These are phyloP conservation scores for Procambarus virginalis DNA, from an alignment of 1,140 invertebrate species.

Conservation along the genomic window DNA sequence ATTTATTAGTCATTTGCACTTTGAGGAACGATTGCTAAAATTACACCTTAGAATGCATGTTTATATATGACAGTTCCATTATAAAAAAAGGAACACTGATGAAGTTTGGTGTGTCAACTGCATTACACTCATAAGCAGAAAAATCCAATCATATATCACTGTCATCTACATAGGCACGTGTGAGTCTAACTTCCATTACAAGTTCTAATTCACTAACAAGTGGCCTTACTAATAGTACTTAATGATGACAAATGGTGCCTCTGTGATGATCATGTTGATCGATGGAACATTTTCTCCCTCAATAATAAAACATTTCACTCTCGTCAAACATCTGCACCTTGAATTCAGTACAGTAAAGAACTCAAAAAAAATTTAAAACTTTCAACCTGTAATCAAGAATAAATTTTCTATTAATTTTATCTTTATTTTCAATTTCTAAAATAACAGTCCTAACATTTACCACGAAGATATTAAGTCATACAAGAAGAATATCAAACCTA, in stretches of 20 bases:
- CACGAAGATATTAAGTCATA: not conserved
- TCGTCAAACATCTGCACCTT: not conserved
- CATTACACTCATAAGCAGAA: not conserved
- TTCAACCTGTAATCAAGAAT: not conserved
- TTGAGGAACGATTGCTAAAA: not conserved
- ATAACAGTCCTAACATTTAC: not conserved
- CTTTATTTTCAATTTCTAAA: not conserved
- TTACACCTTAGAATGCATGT: not conserved
- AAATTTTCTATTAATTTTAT: not conserved
- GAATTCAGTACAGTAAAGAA: not conserved
- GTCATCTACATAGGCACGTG: not conserved
- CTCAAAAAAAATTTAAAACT: not conserved
- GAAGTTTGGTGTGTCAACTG: not conserved
- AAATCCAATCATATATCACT: not conserved
- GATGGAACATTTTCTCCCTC: not conserved
- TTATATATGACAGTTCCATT: not conserved
- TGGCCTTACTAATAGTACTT: not conserved
- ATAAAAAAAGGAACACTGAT: not conserved
- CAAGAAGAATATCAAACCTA: not conserved
- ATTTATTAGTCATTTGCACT: slow-evolving; percentile 1
- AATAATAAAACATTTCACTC: not conserved
- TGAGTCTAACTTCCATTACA: not conserved
- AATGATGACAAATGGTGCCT: not conserved
- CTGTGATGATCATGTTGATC: not conserved
- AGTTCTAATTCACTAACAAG: not conserved